phyloP scores from a whole-genome alignment of 2,113 vertebrate genomes.

The Nesoenas mayeri region DNA sequence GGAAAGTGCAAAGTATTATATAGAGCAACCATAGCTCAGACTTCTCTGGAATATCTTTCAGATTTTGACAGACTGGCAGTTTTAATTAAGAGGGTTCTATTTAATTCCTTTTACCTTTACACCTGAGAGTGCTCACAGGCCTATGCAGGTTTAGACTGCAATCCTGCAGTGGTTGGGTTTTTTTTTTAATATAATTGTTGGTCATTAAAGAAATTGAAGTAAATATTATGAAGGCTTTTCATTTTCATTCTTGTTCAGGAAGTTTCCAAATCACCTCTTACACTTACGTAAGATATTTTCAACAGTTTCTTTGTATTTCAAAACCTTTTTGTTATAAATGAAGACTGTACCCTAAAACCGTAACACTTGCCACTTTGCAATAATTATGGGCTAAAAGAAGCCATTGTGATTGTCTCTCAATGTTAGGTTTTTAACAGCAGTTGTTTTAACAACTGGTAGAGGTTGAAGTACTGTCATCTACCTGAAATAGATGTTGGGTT shows the following conservation, averaged over 20 bases:
- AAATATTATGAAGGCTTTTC: slow-evolving; percentile 10
- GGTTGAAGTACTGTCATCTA: not conserved
- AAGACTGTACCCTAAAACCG: not conserved
- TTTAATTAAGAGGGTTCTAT: slow-evolving; percentile 32
- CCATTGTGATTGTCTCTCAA: not conserved
- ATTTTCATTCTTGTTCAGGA: slow-evolving; percentile 27
- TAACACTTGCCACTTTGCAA: not conserved
- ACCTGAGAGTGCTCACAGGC: slow-evolving; percentile 15
- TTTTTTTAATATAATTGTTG: not conserved
- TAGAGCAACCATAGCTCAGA: not conserved
- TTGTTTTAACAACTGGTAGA: not conserved
- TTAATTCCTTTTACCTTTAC: slow-evolving; percentile 15
- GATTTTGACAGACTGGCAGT: slow-evolving; percentile 20
- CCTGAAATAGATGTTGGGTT: not conserved
- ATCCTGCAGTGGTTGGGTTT: not conserved
- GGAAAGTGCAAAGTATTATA: not conserved
- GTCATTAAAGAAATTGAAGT: slow-evolving; percentile 17
- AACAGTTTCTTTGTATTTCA: not conserved
- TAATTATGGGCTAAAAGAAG: not conserved
- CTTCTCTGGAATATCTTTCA: not conserved
- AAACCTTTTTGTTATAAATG: not conserved
- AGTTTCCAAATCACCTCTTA: not conserved
- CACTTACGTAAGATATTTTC: not conserved
- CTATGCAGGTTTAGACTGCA: slow-evolving; percentile 2
- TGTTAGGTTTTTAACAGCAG: not conserved